Evolutionary conservation across 2,113 vertebrate genomes (phyloP), one percentile per base, ranked within the genome.

Genomic region (Prochilodus magdalenae): DNA sequence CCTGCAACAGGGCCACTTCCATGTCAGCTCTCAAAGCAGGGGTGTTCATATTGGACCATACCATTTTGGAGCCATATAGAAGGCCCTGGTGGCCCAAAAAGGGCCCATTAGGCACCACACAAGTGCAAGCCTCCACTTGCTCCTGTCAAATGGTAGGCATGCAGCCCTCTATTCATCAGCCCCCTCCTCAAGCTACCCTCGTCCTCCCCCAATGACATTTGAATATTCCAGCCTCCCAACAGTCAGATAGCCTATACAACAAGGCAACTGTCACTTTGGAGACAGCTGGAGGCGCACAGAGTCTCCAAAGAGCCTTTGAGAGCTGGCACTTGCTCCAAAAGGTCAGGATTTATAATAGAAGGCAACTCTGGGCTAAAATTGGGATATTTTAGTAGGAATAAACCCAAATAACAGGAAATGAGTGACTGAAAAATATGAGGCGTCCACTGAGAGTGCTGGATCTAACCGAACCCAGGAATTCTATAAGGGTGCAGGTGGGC

Each of bases 1-100:
- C 92, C 91, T 93, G 93, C 94, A 94, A 93, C 85, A 92, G 88
- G 92, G 93, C 90, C 89, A 92, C 91, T 91, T 92, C 94, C 93
- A 94, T 94, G 89, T 93, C 77, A 83, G 91, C 89, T 90, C 85
- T 90, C 82, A 86, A 71, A 90, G 91, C 87, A 92, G 94, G 93
- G 93, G 93, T 94, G 93, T 89, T 66, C 89, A 91, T 53, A 90
- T 87, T 90, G 79, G 81, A 84, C 81, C 81, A 87, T 88, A 88
- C 66, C 84, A 85, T 88, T 89, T 89, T 0, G 12, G 6, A 88
- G 84, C 16, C 77, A 53, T 47, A 79, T 27, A 82, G 5, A 89
- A 60, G 60, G 15, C 83, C 27, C 84, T 83, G 30, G 1, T 24
- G 77, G 29, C 33, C 80, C 12, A 16, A 77, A 91, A 90, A 84